Percentiles rank a stretch among this genome's conserved stretches.
phyloP scores from a whole-genome alignment of 1,140 invertebrate genomes.

The Laupala kohalensis region DNA sequence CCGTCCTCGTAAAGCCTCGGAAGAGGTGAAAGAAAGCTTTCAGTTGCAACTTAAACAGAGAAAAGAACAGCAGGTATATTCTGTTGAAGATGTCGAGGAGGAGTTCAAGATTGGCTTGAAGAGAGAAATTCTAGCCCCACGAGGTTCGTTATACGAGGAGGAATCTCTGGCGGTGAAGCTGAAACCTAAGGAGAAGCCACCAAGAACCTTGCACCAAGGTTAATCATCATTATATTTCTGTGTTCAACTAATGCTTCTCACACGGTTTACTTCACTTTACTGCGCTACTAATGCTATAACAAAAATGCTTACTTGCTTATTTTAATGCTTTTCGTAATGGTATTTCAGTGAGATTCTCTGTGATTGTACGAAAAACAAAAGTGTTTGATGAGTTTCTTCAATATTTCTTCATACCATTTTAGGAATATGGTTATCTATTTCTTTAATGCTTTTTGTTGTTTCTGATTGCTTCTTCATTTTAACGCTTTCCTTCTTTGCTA shows the following conservation, averaged over 20 bases:
- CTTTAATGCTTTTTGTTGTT: not conserved
- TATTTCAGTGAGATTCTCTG: too few species aligned
- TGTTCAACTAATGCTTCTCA: not conserved
- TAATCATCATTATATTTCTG: conserved; percentile 5
- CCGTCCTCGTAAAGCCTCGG: conserved; percentile 19
- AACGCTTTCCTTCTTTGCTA: not conserved
- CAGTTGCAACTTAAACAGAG: conserved; percentile 22
- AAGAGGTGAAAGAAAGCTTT: conserved; percentile 31
- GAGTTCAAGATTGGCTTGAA: conserved; percentile 36
- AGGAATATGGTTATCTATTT: too few species aligned
- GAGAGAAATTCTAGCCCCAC: conserved; percentile 15
- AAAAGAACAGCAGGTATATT: conserved; percentile 24
- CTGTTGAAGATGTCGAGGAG: conserved; percentile 30
- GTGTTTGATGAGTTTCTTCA: too few species aligned
- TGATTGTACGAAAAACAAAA: too few species aligned
- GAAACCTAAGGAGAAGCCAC: conserved; percentile 43
- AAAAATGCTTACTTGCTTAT: not conserved
- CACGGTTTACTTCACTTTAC: not conserved
- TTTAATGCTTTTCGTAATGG: not conserved
- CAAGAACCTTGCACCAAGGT: conserved; percentile 30
- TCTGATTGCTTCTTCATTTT: not conserved
- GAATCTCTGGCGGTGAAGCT: conserved; percentile 39
- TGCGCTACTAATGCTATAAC: conserved; percentile 3
- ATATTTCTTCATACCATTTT: too few species aligned
- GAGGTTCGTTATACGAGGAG: conserved; percentile 39